Base-by-base conservation (phyloP, 2,113 vertebrate species). In the Hystrix brachyura region DNA sequence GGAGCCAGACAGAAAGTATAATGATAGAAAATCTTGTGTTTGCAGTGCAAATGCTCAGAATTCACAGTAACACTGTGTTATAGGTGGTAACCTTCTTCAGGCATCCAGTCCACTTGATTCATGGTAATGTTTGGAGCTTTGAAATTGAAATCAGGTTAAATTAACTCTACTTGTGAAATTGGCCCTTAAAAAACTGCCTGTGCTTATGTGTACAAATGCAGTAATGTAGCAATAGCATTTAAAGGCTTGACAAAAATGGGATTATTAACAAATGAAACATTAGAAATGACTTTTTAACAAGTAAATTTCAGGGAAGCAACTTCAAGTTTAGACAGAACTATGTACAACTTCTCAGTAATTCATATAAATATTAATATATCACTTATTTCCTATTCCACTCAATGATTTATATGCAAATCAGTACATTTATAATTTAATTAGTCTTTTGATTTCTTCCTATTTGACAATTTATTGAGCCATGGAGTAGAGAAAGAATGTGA, bases 101-200 rank as follows among this genome's bases (percentile, higher is more conserved):
- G 96, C 96, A 48, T 97, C 93, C 92, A 91, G 95, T 85, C 92
- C 95, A 95, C 60, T 96, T 97, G 96, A 97, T 97, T 98, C 94
- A 97, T 82, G 90, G 71, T 80, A 96, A 98, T 94, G 79, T 91
- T 94, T 90, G 76, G 90, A 91, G 38, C 60, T 98, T 95, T 92
- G 93, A 96, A 95, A 97, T 74, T 60, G 76, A 98, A 96, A 97
- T 90, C 51, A 87, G 72, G 92, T 96, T 95, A 98, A 98, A 98
- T 97, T 98, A 98, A 97, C 98, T 98, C 90, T 94, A 21, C 55
- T 97, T 94, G 19, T 92, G 62, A 81, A 98, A 94, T 51, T 95
- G 86, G 87, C 95, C 87, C 97, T 93, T 92, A 85, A 95, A 90
- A 94, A 89, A 76, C 25, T n/a, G 71, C 46, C 92, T 86, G 12